Conservation (phyloP, 1,140 invertebrate genomes). For the Trypoxylus dichotomus region DNA sequence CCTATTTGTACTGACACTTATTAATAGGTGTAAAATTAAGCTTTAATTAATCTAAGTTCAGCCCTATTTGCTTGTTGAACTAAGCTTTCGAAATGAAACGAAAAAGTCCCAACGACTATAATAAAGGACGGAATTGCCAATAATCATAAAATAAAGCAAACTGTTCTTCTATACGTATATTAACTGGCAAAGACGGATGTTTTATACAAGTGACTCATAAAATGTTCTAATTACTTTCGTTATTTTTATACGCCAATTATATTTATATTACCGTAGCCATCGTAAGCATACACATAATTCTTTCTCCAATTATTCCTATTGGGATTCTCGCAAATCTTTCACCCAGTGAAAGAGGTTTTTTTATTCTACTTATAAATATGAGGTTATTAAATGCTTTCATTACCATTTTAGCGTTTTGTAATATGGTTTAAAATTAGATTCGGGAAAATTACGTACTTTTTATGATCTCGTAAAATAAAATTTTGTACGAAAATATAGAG, state of each 20-base stretch:
- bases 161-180: neutral
- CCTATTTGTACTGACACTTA: no score
- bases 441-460: neutral
- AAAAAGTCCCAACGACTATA: neutral
- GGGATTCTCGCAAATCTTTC: neutral
- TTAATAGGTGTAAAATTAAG: neutral
- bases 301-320: neutral
- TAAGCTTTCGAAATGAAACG: neutral
- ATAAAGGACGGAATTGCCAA: neutral
- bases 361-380: neutral
- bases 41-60: neutral
- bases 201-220: neutral
- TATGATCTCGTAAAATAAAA: neutral
- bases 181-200: neutral
- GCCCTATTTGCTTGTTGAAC: neutral
- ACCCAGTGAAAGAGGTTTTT: neutral
- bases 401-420: neutral
- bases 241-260: constrained; percentile 18
- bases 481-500: neutral
- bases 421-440: neutral
- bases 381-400: neutral
- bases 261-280: constrained; percentile 1
- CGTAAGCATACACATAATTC: neutral
- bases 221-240: constrained; percentile 5
- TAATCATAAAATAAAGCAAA: constrained; percentile 3